Percentiles rank a stretch among this genome's conserved stretches.
Conservation (phyloP, 2,888 invertebrate genomes). For the Sthenelais limicola region DNA sequence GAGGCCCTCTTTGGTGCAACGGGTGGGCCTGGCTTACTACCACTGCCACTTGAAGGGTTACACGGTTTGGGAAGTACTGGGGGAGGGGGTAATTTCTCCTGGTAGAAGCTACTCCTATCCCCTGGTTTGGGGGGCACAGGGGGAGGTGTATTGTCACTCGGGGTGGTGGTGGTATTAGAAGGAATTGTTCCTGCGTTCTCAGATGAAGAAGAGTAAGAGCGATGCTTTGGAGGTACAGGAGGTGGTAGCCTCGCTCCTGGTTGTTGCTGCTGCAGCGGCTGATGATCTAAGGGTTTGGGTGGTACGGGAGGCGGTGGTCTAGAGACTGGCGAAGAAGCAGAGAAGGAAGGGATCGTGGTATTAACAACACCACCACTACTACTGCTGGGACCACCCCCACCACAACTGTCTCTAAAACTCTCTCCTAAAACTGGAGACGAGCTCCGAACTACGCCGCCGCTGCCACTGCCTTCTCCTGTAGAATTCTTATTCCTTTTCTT, state of each 20-base stretch:
- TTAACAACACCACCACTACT: too few relatives aligned
- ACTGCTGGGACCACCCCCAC: too few relatives aligned
- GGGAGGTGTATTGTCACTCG: constrained; percentile 9
- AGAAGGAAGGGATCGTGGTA: too few relatives aligned
- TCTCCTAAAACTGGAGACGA: too few relatives aligned
- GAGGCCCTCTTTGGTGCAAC: background rate
- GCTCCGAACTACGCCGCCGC: too few relatives aligned
- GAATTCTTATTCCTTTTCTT: too few relatives aligned
- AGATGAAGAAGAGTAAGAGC: background rate
- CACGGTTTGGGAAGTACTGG: background rate
- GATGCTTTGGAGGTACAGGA: constrained; percentile 22
- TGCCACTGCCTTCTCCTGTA: too few relatives aligned
- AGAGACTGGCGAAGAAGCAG: too few relatives aligned
- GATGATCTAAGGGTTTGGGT: constrained; percentile 16
- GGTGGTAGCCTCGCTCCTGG: constrained; percentile 4
- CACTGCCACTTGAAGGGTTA: background rate
- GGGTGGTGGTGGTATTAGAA: background rate
- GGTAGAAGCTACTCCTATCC: background rate
- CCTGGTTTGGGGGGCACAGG: constrained; percentile 32
- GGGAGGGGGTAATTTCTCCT: background rate
- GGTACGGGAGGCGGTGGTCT: constrained; percentile 26
- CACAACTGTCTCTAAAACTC: too few relatives aligned
- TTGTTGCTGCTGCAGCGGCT: background rate
- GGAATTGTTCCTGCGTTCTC: too few relatives aligned
- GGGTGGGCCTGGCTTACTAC: background rate